phyloP scores from a whole-genome alignment of 2,888 invertebrate species.

The Scaeva pyrastri region DNA sequence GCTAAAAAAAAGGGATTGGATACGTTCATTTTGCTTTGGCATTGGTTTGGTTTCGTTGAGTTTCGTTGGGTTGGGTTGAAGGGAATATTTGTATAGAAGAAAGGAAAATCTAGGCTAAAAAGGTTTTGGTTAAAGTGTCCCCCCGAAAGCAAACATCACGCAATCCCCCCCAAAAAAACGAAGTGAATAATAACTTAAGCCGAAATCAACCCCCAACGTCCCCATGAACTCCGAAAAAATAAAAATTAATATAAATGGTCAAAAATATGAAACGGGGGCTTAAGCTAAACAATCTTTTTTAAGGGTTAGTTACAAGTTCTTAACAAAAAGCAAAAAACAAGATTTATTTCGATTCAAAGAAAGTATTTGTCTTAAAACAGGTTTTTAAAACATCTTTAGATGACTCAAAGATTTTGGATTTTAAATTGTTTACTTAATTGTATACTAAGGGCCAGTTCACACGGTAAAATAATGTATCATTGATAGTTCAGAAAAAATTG shows the following conservation, averaged over 20 bases:
- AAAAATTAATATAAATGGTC: neutral
- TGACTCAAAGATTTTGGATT: neutral
- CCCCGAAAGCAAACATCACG: conserved; percentile 20
- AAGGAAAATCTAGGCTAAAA: neutral
- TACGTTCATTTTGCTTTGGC: neutral
- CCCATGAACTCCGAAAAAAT: neutral
- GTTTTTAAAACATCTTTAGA: neutral
- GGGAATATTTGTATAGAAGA: neutral
- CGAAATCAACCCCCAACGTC: neutral
- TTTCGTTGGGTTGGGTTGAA: neutral
- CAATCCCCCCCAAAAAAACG: conserved; percentile 11
- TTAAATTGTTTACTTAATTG: neutral
- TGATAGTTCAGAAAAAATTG: no score
- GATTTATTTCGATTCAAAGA: no score
- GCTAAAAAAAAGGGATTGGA: conserved; percentile 58
- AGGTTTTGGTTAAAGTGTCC: conserved; percentile 17
- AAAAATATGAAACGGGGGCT: neutral
- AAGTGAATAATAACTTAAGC: neutral
- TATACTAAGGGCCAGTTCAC: neutral
- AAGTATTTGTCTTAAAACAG: neutral
- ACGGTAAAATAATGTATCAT: neutral
- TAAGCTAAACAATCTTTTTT: neutral
- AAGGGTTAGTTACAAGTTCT: neutral
- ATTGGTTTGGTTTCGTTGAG: neutral
- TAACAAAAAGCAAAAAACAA: neutral